Evolutionary conservation across 2,797 vertebrate genomes (phyloP).

Genomic region (Pangasius larnaudii): DNA sequence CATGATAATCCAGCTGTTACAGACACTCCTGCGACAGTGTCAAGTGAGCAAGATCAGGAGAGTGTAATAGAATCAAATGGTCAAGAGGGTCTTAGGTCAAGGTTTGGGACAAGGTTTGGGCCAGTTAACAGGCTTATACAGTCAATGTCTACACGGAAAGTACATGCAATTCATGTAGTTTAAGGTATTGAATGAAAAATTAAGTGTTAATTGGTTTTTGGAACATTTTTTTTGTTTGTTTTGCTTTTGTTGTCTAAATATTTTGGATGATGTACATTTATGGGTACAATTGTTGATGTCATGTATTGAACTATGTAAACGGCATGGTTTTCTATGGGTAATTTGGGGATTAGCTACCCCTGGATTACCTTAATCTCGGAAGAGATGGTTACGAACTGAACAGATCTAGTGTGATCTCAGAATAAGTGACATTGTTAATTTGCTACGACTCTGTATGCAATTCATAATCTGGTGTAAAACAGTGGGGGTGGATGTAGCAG

Average conservation of each 20-base stretch:
- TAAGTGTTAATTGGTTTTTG: background rate
- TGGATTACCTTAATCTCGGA: background rate
- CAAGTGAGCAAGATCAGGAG: background rate
- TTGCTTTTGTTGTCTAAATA: background rate
- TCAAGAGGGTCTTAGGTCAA: background rate
- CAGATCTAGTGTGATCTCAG: background rate
- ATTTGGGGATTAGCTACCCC: constrained; percentile 17
- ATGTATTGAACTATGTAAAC: background rate
- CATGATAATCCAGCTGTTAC: background rate
- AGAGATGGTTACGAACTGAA: background rate
- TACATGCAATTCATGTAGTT: background rate
- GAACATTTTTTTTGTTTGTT: too few species aligned
- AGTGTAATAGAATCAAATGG: background rate
- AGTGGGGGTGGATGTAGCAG: background rate
- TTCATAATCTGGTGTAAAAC: constrained; percentile 13
- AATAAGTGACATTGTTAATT: background rate
- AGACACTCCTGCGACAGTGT: background rate
- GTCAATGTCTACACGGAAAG: background rate
- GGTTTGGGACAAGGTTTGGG: constrained; percentile 26
- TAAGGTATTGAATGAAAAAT: background rate
- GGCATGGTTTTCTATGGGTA: constrained; percentile 20
- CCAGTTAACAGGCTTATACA: constrained; percentile 37
- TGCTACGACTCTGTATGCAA: background rate
- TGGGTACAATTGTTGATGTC: background rate
- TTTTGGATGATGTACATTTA: background rate